These are phyloP conservation scores for Melanotaenia boesemani DNA, from an alignment of 2,797 vertebrate species.

Conservation along the genomic window DNA sequence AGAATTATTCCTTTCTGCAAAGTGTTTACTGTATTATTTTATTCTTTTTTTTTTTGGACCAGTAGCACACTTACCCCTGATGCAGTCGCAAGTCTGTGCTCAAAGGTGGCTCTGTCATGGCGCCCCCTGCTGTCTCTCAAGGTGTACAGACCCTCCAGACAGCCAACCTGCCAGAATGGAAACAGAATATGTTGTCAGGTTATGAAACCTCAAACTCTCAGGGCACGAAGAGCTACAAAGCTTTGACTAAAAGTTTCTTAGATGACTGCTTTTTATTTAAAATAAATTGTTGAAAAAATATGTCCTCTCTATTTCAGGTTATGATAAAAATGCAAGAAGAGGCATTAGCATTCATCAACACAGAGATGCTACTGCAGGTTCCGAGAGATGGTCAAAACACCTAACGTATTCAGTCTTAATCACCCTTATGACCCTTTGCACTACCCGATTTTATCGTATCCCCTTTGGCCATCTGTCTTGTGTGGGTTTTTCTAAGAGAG, in stretches of 20 bases:
- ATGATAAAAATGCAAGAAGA: background rate
- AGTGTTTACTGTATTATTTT: slow-evolving; percentile 33
- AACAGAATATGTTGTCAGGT: slow-evolving; percentile 44
- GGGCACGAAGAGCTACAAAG: background rate
- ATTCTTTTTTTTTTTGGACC: background rate
- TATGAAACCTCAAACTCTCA: slow-evolving; percentile 1
- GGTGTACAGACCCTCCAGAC: slow-evolving; percentile 67
- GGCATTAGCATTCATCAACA: slow-evolving; percentile 29
- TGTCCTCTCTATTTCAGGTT: background rate
- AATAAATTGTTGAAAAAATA: background rate
- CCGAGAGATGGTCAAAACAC: slow-evolving; percentile 41
- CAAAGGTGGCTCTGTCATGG: slow-evolving; percentile 65
- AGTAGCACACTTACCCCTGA: slow-evolving; percentile 64
- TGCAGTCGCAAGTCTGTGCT: slow-evolving; percentile 52
- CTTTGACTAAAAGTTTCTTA: background rate
- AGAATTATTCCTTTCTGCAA: slow-evolving; percentile 14
- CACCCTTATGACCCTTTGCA: slow-evolving; percentile 58
- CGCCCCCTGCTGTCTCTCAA: slow-evolving; percentile 70
- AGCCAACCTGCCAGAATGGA: slow-evolving; percentile 68
- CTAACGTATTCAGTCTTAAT: slow-evolving; percentile 57
- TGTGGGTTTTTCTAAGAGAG: slow-evolving; percentile 67
- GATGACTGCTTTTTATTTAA: slow-evolving; percentile 1
- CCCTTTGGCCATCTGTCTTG: slow-evolving; percentile 74
- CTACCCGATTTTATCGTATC: slow-evolving; percentile 60
- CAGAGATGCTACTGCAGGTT: slow-evolving; percentile 4